These are phyloP conservation scores for Zygaena filipendulae DNA, from an alignment of 2,888 invertebrate genomes.

Conservation along the genomic window DNA sequence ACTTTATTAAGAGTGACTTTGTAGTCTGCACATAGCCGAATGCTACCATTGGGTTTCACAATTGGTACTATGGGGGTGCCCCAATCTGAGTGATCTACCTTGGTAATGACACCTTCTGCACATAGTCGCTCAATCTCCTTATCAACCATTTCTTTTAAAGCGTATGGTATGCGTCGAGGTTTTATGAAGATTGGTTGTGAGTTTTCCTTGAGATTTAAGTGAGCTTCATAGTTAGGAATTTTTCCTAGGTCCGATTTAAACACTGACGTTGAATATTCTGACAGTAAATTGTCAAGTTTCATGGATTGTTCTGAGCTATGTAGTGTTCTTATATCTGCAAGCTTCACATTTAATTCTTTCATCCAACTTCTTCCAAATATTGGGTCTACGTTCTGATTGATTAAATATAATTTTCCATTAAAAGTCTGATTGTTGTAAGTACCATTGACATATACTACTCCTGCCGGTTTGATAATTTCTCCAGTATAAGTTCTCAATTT, in stretches of 20 bases:
- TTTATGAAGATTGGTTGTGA: constrained; percentile 8
- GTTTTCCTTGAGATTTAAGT: too few relatives aligned
- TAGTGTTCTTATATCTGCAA: too few relatives aligned
- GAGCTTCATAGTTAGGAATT: constrained; percentile 10
- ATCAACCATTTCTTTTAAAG: constrained; percentile 9
- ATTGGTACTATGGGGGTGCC: constrained; percentile 12
- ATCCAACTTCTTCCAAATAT: constrained; percentile 8
- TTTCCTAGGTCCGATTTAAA: too few relatives aligned
- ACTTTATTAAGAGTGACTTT: too few relatives aligned
- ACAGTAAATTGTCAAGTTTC: too few relatives aligned
- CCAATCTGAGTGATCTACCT: constrained; percentile 13
- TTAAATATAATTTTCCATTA: too few relatives aligned
- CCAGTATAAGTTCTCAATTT: neutral
- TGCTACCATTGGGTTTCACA: constrained; percentile 9
- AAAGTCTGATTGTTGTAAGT: too few relatives aligned
- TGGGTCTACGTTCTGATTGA: constrained; percentile 3
- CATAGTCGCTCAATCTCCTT: constrained; percentile 12
- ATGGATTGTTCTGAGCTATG: too few relatives aligned
- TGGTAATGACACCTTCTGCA: constrained; percentile 10
- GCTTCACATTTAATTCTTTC: too few relatives aligned
- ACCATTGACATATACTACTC: too few relatives aligned
- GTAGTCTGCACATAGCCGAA: constrained; percentile 8
- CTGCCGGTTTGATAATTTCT: too few relatives aligned
- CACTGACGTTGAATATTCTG: too few relatives aligned
- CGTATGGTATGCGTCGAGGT: constrained; percentile 9